A percentile compares a stretch with the other conserved stretches of the same genome.
phyloP scores from a whole-genome alignment of 2,113 vertebrate species.

The Physeter macrocephalus region DNA sequence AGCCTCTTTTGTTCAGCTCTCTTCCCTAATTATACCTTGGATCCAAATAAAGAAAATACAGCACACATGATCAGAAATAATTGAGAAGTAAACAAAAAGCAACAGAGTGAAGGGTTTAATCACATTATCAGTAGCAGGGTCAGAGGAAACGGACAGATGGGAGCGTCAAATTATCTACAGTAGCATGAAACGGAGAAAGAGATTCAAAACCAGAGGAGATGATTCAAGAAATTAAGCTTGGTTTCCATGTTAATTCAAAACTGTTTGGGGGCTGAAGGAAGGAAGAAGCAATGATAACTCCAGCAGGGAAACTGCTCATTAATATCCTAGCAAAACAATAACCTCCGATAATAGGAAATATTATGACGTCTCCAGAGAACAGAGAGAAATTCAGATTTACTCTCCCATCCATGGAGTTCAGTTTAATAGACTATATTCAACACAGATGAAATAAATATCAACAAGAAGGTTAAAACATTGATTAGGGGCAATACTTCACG shows the following conservation, averaged over 20 bases:
- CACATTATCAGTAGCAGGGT: constrained; percentile 21
- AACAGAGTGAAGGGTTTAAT: neutral
- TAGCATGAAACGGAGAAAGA: neutral
- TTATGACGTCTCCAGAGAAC: constrained; percentile 64
- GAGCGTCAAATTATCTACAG: neutral
- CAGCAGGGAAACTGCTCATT: constrained; percentile 57
- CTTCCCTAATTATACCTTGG: constrained; percentile 25
- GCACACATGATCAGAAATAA: constrained; percentile 1
- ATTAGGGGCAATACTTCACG: constrained; percentile 63
- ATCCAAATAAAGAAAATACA: constrained; percentile 11
- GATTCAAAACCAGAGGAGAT: constrained; percentile 29
- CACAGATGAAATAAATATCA: constrained; percentile 68
- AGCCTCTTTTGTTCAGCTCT: neutral
- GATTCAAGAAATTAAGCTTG: constrained; percentile 46
- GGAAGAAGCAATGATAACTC: neutral
- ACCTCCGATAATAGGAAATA: constrained; percentile 64
- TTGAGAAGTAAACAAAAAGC: constrained; percentile 53
- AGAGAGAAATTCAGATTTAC: constrained; percentile 48
- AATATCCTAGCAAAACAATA: constrained; percentile 64
- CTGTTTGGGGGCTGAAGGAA: constrained; percentile 37
- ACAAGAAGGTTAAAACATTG: constrained; percentile 74
- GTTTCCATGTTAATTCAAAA: constrained; percentile 49
- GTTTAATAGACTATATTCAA: constrained; percentile 58
- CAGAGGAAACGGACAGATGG: constrained; percentile 43
- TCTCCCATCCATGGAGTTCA: constrained; percentile 49